Evolutionary conservation across 2,113 vertebrate genomes (phyloP).

Genomic region (Rhea americana): DNA sequence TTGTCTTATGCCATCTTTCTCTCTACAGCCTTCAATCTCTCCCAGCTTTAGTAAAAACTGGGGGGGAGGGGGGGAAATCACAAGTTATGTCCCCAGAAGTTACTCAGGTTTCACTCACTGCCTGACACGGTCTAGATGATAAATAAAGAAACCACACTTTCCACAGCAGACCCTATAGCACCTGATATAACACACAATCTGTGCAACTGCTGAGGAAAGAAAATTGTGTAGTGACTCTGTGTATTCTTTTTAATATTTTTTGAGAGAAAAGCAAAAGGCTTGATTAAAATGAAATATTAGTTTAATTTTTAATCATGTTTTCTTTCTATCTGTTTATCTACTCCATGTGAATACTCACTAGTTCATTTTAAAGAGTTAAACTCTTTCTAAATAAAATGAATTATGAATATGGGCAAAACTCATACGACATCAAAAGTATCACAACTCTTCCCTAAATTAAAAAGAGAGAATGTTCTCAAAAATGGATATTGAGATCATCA

Average conservation of each 20-base stretch:
- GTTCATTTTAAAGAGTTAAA: not conserved
- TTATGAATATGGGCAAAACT: not conserved
- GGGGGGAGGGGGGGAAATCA: not conserved
- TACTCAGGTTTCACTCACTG: not conserved
- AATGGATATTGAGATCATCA: not conserved
- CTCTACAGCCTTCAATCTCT: not conserved
- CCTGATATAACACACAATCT: not conserved
- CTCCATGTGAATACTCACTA: not conserved
- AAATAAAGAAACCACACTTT: not conserved
- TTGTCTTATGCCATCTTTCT: not conserved
- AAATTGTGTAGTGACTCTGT: not conserved
- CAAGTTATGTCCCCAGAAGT: not conserved
- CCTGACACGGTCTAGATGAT: not conserved
- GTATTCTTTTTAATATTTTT: not conserved
- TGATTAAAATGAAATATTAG: constrained; percentile 21
- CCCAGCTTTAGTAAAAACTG: not conserved
- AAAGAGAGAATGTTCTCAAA: not conserved
- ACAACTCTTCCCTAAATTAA: not conserved
- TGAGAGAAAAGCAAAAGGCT: not conserved
- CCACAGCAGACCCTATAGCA: not conserved
- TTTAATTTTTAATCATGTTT: not conserved
- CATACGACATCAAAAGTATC: not conserved
- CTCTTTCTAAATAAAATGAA: not conserved
- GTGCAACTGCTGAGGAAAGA: not conserved
- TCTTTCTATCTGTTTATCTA: not conserved